Evolutionary conservation across 2,888 invertebrate genomes (phyloP).

Genomic region (Aphelenchoides bicaudatus): DNA sequence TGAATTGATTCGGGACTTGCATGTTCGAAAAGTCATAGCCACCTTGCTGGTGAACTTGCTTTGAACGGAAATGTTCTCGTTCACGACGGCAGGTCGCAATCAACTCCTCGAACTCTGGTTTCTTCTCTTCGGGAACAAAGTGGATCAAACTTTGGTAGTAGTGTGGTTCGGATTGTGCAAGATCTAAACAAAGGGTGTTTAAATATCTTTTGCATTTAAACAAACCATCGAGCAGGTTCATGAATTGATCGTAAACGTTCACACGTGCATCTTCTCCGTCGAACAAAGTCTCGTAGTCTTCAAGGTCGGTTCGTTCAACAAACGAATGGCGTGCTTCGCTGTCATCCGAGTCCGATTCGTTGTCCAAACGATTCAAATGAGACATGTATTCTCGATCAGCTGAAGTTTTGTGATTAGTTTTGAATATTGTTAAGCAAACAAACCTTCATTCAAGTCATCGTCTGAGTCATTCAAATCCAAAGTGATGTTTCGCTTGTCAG

Average conservation of each 20-base stretch:
- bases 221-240: constrained; percentile 31
- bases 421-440: not conserved
- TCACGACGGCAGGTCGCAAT: constrained; percentile 32
- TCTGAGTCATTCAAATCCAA: constrained; percentile 38
- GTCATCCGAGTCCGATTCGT: constrained; percentile 30
- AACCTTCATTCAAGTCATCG: constrained; percentile 41
- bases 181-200: constrained; percentile 17
- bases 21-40: constrained; percentile 34
- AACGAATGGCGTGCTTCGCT: constrained; percentile 36
- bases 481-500: constrained; percentile 31
- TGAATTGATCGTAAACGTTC: constrained; percentile 37
- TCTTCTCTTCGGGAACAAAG: constrained; percentile 21
- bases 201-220: no score
- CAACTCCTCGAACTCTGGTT: constrained; percentile 27
- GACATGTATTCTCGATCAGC: constrained; percentile 34
- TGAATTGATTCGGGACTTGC: constrained; percentile 31
- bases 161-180: constrained; percentile 21
- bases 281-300: constrained; percentile 31
- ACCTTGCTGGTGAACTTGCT: constrained; percentile 30
- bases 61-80: constrained; percentile 35
- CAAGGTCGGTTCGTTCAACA: constrained; percentile 40
- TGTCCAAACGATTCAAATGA: constrained; percentile 19
- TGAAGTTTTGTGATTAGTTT: constrained; percentile 7
- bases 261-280: constrained; percentile 35
- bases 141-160: constrained; percentile 22